These are phyloP conservation scores for Raja brachyura DNA, from an alignment of 2,113 vertebrate species.

Conservation along the genomic window DNA sequence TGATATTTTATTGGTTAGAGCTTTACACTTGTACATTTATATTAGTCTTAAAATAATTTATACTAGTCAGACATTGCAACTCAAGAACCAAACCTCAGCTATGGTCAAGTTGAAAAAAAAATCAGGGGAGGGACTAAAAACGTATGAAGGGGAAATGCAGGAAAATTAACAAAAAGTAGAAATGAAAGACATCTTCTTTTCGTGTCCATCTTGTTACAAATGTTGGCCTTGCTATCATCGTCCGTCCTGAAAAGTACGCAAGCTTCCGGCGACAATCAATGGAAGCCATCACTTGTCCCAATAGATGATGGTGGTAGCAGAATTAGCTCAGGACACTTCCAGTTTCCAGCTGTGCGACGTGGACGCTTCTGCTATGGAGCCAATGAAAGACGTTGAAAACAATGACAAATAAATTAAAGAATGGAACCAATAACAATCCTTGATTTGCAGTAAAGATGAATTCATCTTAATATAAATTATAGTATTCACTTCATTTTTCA, in stretches of 20 bases:
- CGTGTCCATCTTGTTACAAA: no score
- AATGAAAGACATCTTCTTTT: no score
- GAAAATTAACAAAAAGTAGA: not conserved
- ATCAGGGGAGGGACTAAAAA: not conserved
- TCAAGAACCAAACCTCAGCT: not conserved
- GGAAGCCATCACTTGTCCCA: no score
- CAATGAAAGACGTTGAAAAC: no score
- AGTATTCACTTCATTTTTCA: not conserved
- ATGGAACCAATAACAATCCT: slow-evolving; percentile 3
- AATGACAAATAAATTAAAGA: not conserved
- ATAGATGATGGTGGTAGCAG: no score
- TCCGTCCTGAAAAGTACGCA: no score
- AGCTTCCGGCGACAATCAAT: no score
- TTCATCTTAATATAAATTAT: not conserved
- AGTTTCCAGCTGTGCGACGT: no score
- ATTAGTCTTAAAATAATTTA: not conserved
- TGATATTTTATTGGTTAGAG: not conserved
- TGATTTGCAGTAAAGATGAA: slow-evolving; percentile 3
- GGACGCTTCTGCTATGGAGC: no score
- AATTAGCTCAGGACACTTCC: no score
- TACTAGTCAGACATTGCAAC: not conserved
- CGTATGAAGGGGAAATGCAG: not conserved
- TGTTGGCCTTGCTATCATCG: no score
- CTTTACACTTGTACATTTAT: not conserved
- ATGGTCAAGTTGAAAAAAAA: not conserved